A percentile compares a stretch with the other conserved stretches of the same genome.
phyloP scores from a whole-genome alignment of 92 coral and sea anemone genomes.

The Diadumene lineata region DNA sequence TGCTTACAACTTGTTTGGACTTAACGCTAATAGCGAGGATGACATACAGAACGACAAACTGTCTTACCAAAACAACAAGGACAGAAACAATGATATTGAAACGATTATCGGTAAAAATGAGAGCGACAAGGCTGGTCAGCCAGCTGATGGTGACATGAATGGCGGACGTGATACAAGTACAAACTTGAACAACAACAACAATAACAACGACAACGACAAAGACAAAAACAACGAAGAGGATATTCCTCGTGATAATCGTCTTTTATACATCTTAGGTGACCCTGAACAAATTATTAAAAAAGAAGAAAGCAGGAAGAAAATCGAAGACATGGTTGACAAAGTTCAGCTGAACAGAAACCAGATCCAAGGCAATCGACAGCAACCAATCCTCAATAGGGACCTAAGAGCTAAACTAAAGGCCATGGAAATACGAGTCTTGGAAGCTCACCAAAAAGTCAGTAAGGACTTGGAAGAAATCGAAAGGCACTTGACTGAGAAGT shows the following conservation, averaged over 20 bases:
- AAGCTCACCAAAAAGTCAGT: slow-evolving; percentile 53
- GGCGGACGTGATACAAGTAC: neutral
- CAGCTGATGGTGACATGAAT: neutral
- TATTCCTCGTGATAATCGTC: slow-evolving; percentile 11
- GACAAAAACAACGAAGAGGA: neutral
- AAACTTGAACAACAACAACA: neutral
- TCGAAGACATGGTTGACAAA: neutral
- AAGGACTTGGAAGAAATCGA: slow-evolving; percentile 53
- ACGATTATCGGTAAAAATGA: neutral
- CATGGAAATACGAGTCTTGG: slow-evolving; percentile 45
- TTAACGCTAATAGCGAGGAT: neutral
- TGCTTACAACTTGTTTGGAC: neutral
- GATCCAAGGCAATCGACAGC: neutral
- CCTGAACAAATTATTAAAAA: slow-evolving; percentile 7
- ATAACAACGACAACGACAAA: slow-evolving; percentile 1
- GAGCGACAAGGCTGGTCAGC: neutral
- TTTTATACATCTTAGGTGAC: slow-evolving; percentile 31
- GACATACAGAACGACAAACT: too few relatives aligned
- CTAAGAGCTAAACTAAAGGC: slow-evolving; percentile 25
- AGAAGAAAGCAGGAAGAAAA: neutral
- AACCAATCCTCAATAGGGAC: neutral
- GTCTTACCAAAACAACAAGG: slow-evolving; percentile 1
- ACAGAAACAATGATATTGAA: slow-evolving; percentile 5
- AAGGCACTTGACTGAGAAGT: slow-evolving; percentile 37
- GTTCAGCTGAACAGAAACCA: neutral